Conservation (phyloP, 2,113 vertebrate genomes). For the Tachuris rubrigastra region DNA sequence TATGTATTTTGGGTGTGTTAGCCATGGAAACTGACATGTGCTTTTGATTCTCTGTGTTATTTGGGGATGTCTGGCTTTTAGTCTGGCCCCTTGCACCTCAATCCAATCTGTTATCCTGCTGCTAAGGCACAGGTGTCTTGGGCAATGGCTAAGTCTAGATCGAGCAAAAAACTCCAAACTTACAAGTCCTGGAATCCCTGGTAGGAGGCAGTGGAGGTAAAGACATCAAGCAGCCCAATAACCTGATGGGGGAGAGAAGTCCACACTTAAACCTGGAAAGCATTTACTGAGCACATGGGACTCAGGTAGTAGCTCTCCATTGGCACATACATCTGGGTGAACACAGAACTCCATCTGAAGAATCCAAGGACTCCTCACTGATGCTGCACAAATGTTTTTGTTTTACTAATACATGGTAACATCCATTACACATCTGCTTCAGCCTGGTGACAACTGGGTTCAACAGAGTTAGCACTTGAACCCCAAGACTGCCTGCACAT, state of each 20-base stretch:
- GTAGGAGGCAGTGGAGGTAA: slow-evolving; percentile 84
- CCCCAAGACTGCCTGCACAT: not conserved
- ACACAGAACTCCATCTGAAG: not conserved
- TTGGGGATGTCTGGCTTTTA: not conserved
- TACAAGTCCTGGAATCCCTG: slow-evolving; percentile 93
- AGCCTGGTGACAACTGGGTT: not conserved
- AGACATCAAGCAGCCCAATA: slow-evolving; percentile 92
- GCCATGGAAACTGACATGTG: not conserved
- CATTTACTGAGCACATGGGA: not conserved
- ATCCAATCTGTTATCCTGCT: accelerated
- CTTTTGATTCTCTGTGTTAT: not conserved
- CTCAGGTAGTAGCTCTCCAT: not conserved
- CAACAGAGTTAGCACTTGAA: not conserved
- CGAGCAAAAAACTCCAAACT: slow-evolving; percentile 27
- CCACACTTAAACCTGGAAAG: not conserved
- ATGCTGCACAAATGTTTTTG: not conserved
- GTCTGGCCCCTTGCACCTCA: not conserved
- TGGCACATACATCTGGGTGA: accelerated
- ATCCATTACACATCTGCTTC: not conserved
- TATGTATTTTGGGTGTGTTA: not conserved
- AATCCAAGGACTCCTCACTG: not conserved
- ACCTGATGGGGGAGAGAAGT: slow-evolving; percentile 76
- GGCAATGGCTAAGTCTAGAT: accelerated
- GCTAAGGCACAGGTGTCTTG: not conserved
- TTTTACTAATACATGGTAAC: not conserved